Evolutionary conservation across 2,888 invertebrate species (phyloP), one percentile per base, ranked within the genome.

Genomic region (Lepidochitona cinerea): DNA sequence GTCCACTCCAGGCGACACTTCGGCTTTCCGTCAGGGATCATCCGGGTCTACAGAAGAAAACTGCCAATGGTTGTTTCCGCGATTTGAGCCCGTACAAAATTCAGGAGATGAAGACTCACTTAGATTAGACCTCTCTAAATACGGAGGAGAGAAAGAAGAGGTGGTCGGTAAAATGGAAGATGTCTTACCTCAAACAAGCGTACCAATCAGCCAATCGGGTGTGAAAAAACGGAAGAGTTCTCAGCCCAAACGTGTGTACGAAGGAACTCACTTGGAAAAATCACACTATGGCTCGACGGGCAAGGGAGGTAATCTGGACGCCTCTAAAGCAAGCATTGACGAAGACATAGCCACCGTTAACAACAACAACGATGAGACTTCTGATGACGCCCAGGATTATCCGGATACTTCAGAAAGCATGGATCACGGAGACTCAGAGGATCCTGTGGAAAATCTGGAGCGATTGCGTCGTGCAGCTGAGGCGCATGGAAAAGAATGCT

Each of bases 191-290:
- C 68, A 4, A n/a, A 49, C 59, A 26, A 26, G 37, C 75, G 9
- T 64, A 77, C 41, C 74, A 76, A 23, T 1, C 23, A 23, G 36
- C 7, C 77, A 80, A 36, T 73, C 79, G 12, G 82, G 81, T 14
- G 87, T 85, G 18, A 89, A 89, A 80, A 88, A 87, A 78, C 93
- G 98, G 86, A 98, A 98, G 92, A 97, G 97, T 0, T 97, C 97
- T 0, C 97, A 97, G 71, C 98, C 98, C 1, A 97, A 98, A 91
- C 97, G 98, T 97, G 97, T 98, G 4, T 97, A 97, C 91, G 98
- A 98, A 7, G 96, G 96, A 6, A 81, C 88, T 12, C 89, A 90
- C 78, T 78, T 90, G 73, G 87, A 90, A 73, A 81, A 86, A 79
- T 77, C 85, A 37, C 53, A 65, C 54, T 59, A 49, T 52, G 26